Evolutionary conservation across 2,888 invertebrate genomes (phyloP).

Genomic region (Muschampia plurimacula): DNA sequence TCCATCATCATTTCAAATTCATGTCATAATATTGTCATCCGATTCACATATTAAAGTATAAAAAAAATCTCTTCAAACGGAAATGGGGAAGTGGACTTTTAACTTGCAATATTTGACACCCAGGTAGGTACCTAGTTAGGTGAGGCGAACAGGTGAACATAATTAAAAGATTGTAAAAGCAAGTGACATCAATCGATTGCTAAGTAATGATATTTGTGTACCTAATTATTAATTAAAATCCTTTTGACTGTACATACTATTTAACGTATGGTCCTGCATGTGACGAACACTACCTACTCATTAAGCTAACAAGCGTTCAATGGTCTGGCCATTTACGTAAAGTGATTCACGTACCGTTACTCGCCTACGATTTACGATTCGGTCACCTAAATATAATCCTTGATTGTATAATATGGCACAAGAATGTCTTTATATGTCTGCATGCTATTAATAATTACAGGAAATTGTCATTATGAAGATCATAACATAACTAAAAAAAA

Average conservation of each 20-base stretch:
- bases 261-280: not conserved
- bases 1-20: no score
- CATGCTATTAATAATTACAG: not conserved
- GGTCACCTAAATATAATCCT: slow-evolving; percentile 1
- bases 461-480: no score
- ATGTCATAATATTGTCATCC: no score
- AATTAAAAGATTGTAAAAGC: no score
- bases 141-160: no score
- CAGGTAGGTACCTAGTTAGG: no score
- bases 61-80: no score
- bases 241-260: slow-evolving; percentile 3
- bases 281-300: slow-evolving; percentile 46
- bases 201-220: not conserved
- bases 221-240: not conserved
- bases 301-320: slow-evolving; percentile 61
- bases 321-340: slow-evolving; percentile 45
- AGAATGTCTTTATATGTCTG: not conserved
- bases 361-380: slow-evolving; percentile 45
- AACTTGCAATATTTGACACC: no score
- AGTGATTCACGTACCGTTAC: slow-evolving; percentile 49
- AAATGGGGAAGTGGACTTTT: no score
- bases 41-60: no score
- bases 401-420: not conserved
- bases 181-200: not conserved
- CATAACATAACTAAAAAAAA: no score